Evolutionary conservation across 2,113 vertebrate species (phyloP).

Genomic region (Nasalis larvatus): DNA sequence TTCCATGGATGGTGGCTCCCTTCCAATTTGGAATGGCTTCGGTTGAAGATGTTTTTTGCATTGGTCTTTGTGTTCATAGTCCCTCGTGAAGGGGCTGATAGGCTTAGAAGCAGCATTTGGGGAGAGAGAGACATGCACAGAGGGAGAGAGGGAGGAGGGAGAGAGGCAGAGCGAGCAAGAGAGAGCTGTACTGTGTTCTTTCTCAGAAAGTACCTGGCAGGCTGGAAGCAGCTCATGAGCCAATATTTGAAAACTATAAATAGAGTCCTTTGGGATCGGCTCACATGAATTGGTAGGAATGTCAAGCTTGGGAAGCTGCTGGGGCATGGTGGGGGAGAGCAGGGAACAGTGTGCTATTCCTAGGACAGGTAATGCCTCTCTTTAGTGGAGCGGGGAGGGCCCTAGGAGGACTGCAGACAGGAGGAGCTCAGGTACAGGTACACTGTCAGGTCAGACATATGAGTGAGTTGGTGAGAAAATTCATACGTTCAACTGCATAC

Average conservation of each 20-base stretch:
- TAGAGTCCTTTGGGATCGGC: not conserved
- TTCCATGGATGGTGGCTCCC: not conserved
- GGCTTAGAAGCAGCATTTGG: not conserved
- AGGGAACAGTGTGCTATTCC: not conserved
- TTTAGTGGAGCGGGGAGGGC: not conserved
- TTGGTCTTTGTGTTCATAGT: not conserved
- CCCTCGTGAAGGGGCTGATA: too few species aligned
- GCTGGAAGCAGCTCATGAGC: not conserved
- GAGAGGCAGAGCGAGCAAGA: not conserved
- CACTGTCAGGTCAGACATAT: not conserved
- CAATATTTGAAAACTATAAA: not conserved
- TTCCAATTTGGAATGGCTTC: not conserved
- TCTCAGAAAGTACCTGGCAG: not conserved
- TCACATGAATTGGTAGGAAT: not conserved
- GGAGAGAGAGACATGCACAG: rapidly evolving
- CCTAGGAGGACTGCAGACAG: not conserved
- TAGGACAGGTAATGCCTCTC: not conserved
- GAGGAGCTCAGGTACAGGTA: not conserved
- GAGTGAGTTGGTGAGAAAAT: too few species aligned
- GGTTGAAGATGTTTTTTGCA: not conserved
- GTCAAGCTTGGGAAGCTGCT: not conserved
- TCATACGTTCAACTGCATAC: not conserved
- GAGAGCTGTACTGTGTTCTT: not conserved
- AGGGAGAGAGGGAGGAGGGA: rapidly evolving
- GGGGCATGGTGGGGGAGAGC: too few species aligned